phyloP scores from a whole-genome alignment of 2,888 invertebrate species.

The Lithosia quadra region DNA sequence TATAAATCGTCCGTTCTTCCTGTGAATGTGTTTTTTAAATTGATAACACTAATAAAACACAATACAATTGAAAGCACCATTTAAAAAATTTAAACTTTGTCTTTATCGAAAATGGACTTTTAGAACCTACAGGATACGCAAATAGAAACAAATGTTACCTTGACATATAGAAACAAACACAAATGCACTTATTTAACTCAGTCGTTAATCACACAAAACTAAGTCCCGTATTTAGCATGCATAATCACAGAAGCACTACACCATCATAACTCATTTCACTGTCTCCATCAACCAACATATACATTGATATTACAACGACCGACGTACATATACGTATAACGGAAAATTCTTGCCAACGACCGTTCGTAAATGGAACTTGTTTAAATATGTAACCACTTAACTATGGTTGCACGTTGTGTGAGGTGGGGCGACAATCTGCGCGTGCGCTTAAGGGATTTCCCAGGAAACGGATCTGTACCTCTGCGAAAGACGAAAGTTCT shows the following conservation, averaged over 20 bases:
- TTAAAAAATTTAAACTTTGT: neutral
- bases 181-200: slow-evolving; percentile 45
- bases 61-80: neutral
- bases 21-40: neutral
- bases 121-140: neutral
- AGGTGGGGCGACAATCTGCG: slow-evolving; percentile 67
- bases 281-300: slow-evolving; percentile 19
- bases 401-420: slow-evolving; percentile 59
- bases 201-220: slow-evolving; percentile 38
- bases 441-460: slow-evolving; percentile 67
- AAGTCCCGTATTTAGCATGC: slow-evolving; percentile 29
- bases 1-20: neutral
- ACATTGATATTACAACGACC: slow-evolving; percentile 34
- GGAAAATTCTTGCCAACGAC: slow-evolving; percentile 72
- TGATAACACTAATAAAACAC: neutral
- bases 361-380: slow-evolving; percentile 73
- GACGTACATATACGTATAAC: slow-evolving; percentile 36
- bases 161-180: slow-evolving; percentile 17
- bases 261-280: slow-evolving; percentile 35
- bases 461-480: slow-evolving; percentile 78
- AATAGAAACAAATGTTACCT: neutral
- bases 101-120: neutral
- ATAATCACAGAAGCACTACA: slow-evolving; percentile 39
- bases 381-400: slow-evolving; percentile 79
- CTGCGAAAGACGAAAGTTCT: slow-evolving; percentile 81